Percentiles rank a stretch among this genome's conserved stretches.
These are phyloP conservation scores for Nycticryphes semicollaris DNA, from an alignment of 2,113 vertebrate genomes.

Conservation along the genomic window DNA sequence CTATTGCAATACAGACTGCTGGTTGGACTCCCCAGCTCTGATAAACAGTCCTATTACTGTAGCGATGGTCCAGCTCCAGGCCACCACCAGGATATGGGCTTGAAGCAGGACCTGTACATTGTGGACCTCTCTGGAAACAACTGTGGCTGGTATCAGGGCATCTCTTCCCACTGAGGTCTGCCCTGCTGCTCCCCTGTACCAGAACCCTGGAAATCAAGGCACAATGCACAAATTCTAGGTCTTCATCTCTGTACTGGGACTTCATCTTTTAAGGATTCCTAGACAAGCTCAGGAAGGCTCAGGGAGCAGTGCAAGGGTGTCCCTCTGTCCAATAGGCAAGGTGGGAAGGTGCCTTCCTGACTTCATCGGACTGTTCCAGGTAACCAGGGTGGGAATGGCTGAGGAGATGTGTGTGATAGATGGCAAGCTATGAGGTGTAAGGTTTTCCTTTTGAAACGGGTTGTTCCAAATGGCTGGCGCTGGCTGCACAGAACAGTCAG, in stretches of 20 bases:
- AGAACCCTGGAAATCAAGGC: neutral
- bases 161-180: neutral
- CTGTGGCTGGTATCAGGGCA: neutral
- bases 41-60: accelerated
- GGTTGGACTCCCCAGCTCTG: neutral
- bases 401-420: neutral
- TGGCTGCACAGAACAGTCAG: neutral
- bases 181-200: neutral
- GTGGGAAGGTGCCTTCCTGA: neutral
- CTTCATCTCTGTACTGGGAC: neutral
- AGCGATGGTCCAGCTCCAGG: neutral
- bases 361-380: neutral
- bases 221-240: neutral
- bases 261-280: neutral
- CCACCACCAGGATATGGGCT: neutral
- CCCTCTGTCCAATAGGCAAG: accelerated
- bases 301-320: neutral
- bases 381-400: neutral
- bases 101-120: neutral
- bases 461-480: neutral
- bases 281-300: neutral
- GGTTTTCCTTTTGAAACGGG: neutral
- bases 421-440: neutral
- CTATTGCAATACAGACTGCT: neutral
- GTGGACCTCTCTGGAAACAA: neutral